Evolutionary conservation across 2,113 vertebrate genomes (phyloP).

Genomic region (Leucoraja erinaceus): DNA sequence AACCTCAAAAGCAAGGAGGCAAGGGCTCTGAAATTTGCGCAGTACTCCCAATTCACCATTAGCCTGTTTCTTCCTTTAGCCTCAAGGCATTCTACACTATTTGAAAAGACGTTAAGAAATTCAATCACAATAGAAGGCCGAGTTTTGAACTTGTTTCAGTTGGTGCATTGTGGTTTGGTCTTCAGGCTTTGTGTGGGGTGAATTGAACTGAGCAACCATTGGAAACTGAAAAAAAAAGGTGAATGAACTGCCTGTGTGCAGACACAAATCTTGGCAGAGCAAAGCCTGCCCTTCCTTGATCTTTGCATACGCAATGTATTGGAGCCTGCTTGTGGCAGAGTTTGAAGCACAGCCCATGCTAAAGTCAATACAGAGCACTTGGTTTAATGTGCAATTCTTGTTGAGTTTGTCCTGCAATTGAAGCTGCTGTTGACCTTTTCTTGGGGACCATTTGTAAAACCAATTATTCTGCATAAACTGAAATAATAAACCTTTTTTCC

Average conservation of each 20-base stretch:
- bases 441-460: slow-evolving; percentile 80
- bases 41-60: slow-evolving; percentile 99
- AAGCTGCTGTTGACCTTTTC: slow-evolving; percentile 78
- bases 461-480: slow-evolving; percentile 77
- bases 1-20: slow-evolving; percentile 99
- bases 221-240: slow-evolving; percentile 49
- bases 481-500: slow-evolving; percentile 83
- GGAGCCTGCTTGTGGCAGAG: slow-evolving; percentile 60
- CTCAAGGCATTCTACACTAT: slow-evolving; percentile 99
- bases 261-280: slow-evolving; percentile 64
- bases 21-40: slow-evolving; percentile 99
- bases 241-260: slow-evolving; percentile 58
- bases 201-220: slow-evolving; percentile 79
- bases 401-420: slow-evolving; percentile 74
- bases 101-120: slow-evolving; percentile 99
- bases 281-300: slow-evolving; percentile 64
- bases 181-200: slow-evolving; percentile 92
- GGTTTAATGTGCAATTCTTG: slow-evolving; percentile 70
- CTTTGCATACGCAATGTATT: slow-evolving; percentile 69
- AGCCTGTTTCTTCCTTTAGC: slow-evolving; percentile 99
- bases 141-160: slow-evolving; percentile 90
- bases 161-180: slow-evolving; percentile 90
- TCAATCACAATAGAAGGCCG: slow-evolving; percentile 99
- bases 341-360: slow-evolving; percentile 54
- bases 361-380: slow-evolving; percentile 68